phyloP scores from a whole-genome alignment of 2,113 vertebrate species.

The Sylvietta virens region DNA sequence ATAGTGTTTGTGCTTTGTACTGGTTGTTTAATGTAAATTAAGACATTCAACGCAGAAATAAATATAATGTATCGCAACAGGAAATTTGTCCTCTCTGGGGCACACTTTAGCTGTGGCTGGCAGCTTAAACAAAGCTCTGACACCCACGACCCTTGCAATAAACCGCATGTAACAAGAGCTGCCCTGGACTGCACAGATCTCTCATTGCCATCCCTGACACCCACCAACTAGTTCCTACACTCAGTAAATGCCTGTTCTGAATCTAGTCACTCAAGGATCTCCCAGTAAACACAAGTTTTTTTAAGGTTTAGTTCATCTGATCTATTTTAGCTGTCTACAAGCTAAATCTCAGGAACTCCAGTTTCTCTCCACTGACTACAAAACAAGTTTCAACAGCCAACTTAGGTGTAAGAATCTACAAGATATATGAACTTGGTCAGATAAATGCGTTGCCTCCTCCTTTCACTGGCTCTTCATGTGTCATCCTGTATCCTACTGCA shows the following conservation, averaged over 20 bases:
- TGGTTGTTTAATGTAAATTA: no score
- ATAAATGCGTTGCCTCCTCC: neutral
- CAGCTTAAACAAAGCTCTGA: no score
- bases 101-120: no score
- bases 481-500: neutral
- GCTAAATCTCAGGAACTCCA: neutral
- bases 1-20: no score
- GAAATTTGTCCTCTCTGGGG: no score
- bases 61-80: no score
- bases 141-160: no score
- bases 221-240: no score
- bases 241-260: neutral
- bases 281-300: neutral
- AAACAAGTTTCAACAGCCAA: neutral
- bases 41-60: no score
- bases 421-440: neutral
- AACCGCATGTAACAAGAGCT: no score
- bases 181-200: no score
- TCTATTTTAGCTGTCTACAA: neutral
- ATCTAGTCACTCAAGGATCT: neutral
- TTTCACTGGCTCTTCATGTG: neutral
- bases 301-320: neutral
- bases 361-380: neutral
- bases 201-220: no score
- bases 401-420: neutral